Evolutionary conservation across 2,113 vertebrate species (phyloP), one percentile per base, ranked within the genome.

Genomic region (Oryzias javanicus): DNA sequence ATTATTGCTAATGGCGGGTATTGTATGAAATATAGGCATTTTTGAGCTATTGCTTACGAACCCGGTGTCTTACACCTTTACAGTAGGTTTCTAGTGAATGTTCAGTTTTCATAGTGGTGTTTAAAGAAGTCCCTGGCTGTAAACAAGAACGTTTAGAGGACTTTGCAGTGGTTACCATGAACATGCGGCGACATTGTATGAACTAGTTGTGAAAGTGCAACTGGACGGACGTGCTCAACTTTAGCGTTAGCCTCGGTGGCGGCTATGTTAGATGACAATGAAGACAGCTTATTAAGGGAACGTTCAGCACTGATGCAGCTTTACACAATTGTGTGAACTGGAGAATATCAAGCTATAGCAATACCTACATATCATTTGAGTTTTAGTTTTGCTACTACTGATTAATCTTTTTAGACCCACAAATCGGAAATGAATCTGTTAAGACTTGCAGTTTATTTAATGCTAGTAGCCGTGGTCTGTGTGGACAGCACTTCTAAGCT

Each of bases 401-500:
- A 10, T 27, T 52, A 67, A 67, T 58, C 15, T 13, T 5, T 27
- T 5, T 19, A 3, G 2, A 1, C 19, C 22, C 47, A 24, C 44
- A 57, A 52, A 56, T 35, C 73, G 74, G 77, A 82, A 74, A 80
- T 73, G 70, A 16, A 46, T 27, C 14, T 35, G 6, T 1, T 56
- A 1, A 69, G 15, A 18, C 40, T 58, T n/a, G 14, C 20, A 4
- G 29, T 60, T 14, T 19, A 68, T 24, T 3, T 85, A 1, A 22
- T 80, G 16, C 42, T 70, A 7, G 16, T 67, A 24, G 6, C 14
- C 0, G 24, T 58, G 1, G 17, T 54, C 42, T 18, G 20, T 25
- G 48, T 67, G 4, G 44, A 67, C 4, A 22, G 71, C 48, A 83
- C 90, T 51, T 93, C 94, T 27, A 97, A 93, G 78, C 88, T 98